Conservation (phyloP, 2,113 vertebrate genomes). For the Calidris pugnax region DNA sequence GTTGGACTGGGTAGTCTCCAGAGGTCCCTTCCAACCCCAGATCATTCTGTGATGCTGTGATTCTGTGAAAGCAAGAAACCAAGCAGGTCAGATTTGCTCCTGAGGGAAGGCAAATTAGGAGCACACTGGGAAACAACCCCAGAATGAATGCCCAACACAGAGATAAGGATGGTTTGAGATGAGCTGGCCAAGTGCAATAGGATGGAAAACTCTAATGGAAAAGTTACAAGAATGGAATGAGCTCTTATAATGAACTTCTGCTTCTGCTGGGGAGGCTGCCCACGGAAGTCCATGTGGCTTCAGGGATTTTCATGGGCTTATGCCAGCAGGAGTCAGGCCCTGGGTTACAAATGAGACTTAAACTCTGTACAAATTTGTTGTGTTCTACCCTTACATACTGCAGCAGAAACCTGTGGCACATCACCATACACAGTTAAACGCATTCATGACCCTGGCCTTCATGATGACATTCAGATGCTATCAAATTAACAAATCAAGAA, state of each 20-base stretch:
- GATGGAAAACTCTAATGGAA: not conserved
- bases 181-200: not conserved
- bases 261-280: not conserved
- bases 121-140: not conserved
- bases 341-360: not conserved
- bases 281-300: not conserved
- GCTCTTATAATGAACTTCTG: not conserved
- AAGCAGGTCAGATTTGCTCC: not conserved
- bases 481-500: not conserved
- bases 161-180: not conserved
- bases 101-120: not conserved
- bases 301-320: not conserved
- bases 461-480: rapidly evolving
- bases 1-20: no score
- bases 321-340: not conserved
- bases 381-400: not conserved
- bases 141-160: rapidly evolving
- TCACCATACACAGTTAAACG: rapidly evolving
- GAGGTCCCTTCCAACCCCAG: no score
- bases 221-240: not conserved
- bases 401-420: not conserved
- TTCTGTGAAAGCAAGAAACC: not conserved
- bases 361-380: not conserved
- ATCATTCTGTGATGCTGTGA: no score
- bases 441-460: not conserved